Percentiles rank a stretch among this genome's conserved stretches.
These are phyloP conservation scores for Heliconius ismenius DNA, from an alignment of 2,888 invertebrate species.

Conservation along the genomic window DNA sequence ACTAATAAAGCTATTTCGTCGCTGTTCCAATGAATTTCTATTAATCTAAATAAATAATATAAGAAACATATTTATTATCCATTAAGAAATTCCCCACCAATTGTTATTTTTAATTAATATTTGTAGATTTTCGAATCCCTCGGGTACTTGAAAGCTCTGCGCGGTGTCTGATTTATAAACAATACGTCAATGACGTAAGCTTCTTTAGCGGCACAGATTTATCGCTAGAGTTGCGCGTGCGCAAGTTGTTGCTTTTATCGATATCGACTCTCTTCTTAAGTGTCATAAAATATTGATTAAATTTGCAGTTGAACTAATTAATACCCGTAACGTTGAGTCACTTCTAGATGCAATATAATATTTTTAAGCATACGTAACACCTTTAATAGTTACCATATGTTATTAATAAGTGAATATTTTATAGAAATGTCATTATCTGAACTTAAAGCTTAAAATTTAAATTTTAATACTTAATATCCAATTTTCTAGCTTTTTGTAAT, in stretches of 20 bases:
- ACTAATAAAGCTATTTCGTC: slow-evolving; percentile 1
- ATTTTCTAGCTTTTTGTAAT: no score
- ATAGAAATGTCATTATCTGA: no score
- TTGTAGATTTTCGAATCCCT: slow-evolving; percentile 29
- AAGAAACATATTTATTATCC: slow-evolving; percentile 19
- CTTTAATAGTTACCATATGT: not conserved
- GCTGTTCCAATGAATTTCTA: slow-evolving; percentile 1
- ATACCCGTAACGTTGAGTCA: no score
- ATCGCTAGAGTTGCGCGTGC: slow-evolving; percentile 66
- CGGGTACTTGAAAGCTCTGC: slow-evolving; percentile 47
- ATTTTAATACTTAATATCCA: no score
- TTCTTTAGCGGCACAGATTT: slow-evolving; percentile 80
- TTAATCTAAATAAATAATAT: not conserved
- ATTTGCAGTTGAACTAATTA: no score
- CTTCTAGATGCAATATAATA: no score
- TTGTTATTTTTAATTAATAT: slow-evolving; percentile 19
- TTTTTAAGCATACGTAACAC: not conserved
- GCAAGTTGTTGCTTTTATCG: slow-evolving; percentile 35
- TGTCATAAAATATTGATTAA: not conserved
- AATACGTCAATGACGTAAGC: slow-evolving; percentile 81
- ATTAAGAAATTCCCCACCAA: not conserved
- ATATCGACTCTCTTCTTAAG: slow-evolving; percentile 49
- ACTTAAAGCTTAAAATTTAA: no score
- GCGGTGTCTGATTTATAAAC: slow-evolving; percentile 77
- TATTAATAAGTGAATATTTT: no score